Evolutionary conservation across 1,140 invertebrate species (phyloP).

Genomic region (Chironomus striatipennis): DNA sequence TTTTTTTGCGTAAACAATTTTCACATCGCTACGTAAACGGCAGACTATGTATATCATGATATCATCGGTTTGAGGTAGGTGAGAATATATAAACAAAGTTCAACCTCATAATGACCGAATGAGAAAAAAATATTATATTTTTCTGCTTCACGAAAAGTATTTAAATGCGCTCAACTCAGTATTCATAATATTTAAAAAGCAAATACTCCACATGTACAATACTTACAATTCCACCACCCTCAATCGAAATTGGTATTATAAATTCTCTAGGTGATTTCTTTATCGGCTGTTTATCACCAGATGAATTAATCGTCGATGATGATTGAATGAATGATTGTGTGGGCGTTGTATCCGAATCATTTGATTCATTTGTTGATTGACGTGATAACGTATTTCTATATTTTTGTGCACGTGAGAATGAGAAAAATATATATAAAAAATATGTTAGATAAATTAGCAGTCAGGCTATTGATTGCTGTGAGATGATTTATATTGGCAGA

Average conservation of each 20-base stretch:
- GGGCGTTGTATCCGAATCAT: constrained; percentile 49
- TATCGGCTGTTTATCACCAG: constrained; percentile 59
- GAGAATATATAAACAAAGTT: no score
- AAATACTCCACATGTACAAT: neutral
- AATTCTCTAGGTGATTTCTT: constrained; percentile 81
- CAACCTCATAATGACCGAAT: no score
- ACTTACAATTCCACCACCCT: constrained; percentile 69
- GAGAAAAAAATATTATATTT: no score
- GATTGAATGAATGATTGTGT: constrained; percentile 26
- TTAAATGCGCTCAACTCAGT: neutral
- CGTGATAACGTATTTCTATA: constrained; percentile 45
- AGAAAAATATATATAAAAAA: constrained; percentile 19
- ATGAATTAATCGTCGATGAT: constrained; percentile 34
- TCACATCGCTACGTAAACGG: no score
- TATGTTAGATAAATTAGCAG: neutral
- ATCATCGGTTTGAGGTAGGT: no score
- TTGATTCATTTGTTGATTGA: constrained; percentile 57
- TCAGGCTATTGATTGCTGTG: no score
- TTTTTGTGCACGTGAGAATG: neutral
- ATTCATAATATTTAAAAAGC: neutral
- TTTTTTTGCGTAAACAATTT: no score
- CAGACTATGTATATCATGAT: no score
- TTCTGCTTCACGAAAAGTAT: neutral
- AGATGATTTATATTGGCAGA: no score
- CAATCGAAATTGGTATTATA: constrained; percentile 83